Evolutionary conservation across 2,888 invertebrate genomes (phyloP).

Genomic region (Lasioglossum oenotherae): DNA sequence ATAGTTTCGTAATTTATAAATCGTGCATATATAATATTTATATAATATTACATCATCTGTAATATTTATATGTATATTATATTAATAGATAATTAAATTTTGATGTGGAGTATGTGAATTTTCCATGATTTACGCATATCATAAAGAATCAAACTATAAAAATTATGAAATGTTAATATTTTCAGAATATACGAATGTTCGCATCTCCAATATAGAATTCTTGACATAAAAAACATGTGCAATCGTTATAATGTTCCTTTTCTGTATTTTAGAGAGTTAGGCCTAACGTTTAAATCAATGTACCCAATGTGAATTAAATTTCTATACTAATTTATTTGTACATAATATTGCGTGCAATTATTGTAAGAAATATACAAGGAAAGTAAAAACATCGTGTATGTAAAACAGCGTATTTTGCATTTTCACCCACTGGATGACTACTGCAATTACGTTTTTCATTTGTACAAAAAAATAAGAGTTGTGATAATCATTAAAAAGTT

Average conservation of each 20-base stretch:
- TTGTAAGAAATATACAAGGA: slow-evolving; percentile 22
- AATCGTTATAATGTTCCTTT: slow-evolving; percentile 52
- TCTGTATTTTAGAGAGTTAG: slow-evolving; percentile 31
- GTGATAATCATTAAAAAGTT: slow-evolving; percentile 13
- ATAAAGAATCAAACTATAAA: slow-evolving; percentile 12
- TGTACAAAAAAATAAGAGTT: slow-evolving; percentile 6
- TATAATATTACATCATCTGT: neutral
- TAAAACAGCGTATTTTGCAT: slow-evolving; percentile 26
- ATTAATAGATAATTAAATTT: slow-evolving; percentile 2
- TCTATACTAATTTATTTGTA: slow-evolving; percentile 25
- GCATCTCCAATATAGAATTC: slow-evolving; percentile 26
- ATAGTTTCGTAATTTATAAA: slow-evolving; percentile 31
- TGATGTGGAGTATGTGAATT: neutral
- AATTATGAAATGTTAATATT: slow-evolving; percentile 21
- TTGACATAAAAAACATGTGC: slow-evolving; percentile 19
- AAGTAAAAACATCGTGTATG: slow-evolving; percentile 17
- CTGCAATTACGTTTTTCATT: slow-evolving; percentile 10
- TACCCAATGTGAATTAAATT: slow-evolving; percentile 17
- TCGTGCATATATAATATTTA: neutral
- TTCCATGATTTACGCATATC: slow-evolving; percentile 41
- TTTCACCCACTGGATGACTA: slow-evolving; percentile 24
- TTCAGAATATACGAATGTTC: slow-evolving; percentile 19
- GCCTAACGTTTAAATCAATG: slow-evolving; percentile 17
- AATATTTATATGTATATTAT: slow-evolving; percentile 13
- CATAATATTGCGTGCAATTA: slow-evolving; percentile 10